A percentile compares a stretch with the other conserved stretches of the same genome.
Evolutionary conservation across 2,113 vertebrate species (phyloP).

Genomic region (Benitochromis conjunctus): DNA sequence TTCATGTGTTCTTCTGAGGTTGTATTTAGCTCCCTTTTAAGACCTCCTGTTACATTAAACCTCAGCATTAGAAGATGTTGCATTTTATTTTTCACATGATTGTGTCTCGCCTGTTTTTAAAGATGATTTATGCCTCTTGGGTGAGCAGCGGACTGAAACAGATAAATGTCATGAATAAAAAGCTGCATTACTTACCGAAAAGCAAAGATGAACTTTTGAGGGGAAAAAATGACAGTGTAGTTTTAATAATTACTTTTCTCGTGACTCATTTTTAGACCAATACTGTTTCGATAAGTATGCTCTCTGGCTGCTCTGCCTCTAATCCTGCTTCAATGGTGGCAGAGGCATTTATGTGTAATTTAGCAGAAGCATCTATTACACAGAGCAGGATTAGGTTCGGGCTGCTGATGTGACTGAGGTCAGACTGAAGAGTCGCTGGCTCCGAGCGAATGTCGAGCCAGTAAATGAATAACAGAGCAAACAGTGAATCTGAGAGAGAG

Average conservation of each 20-base stretch:
- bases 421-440: not conserved
- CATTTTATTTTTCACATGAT: not conserved
- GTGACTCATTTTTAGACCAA: not conserved
- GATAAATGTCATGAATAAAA: no score
- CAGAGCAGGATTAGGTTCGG: not conserved
- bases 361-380: not conserved
- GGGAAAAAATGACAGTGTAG: fast-evolving
- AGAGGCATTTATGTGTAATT: not conserved
- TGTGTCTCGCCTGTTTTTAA: not conserved
- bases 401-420: not conserved
- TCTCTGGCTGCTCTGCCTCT: not conserved
- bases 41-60: not conserved
- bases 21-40: not conserved
- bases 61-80: no score
- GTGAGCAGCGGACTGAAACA: not conserved
- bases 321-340: not conserved
- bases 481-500: not conserved
- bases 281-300: not conserved
- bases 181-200: not conserved
- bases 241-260: not conserved
- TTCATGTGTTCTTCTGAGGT: not conserved
- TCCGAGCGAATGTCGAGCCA: not conserved
- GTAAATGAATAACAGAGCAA: not conserved
- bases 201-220: not conserved
- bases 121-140: not conserved